Evolutionary conservation across 1,140 invertebrate genomes (phyloP).

Genomic region (Copidosoma floridanum): DNA sequence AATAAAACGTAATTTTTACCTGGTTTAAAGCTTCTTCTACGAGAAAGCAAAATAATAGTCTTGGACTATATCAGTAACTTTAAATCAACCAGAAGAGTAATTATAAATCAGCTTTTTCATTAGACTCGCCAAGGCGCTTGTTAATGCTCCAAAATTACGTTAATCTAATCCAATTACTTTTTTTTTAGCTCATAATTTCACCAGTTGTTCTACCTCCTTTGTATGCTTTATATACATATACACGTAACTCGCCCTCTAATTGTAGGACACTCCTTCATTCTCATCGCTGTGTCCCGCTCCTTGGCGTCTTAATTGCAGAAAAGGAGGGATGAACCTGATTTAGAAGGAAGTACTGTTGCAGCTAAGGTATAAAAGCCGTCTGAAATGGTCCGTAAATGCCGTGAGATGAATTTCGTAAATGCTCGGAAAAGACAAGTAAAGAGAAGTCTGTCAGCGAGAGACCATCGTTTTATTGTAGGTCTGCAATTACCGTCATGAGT

Average conservation of each 20-base stretch:
- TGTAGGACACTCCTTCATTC: background rate
- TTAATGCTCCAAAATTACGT: too few species aligned
- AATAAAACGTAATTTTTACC: too few species aligned
- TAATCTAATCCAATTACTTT: background rate
- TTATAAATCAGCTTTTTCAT: too few species aligned
- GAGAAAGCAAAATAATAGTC: too few species aligned
- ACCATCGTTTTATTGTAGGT: background rate
- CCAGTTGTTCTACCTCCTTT: background rate
- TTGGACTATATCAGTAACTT: too few species aligned
- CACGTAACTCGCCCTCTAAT: background rate
- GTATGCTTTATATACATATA: too few species aligned
- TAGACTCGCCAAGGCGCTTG: background rate
- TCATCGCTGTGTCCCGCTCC: background rate
- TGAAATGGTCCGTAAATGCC: slow-evolving; percentile 9
- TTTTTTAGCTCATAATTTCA: background rate
- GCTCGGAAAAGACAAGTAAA: background rate
- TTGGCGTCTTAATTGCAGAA: background rate
- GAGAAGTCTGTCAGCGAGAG: background rate
- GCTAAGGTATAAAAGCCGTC: too few species aligned
- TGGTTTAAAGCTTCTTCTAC: too few species aligned
- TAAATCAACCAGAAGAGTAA: too few species aligned
- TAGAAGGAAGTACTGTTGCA: slow-evolving; percentile 3
- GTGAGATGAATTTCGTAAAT: slow-evolving; percentile 8
- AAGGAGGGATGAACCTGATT: slow-evolving; percentile 7
- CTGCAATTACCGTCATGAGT: slow-evolving; percentile 9